These are phyloP conservation scores for Pheosia gnoma DNA, from an alignment of 2,888 invertebrate species.

Conservation along the genomic window DNA sequence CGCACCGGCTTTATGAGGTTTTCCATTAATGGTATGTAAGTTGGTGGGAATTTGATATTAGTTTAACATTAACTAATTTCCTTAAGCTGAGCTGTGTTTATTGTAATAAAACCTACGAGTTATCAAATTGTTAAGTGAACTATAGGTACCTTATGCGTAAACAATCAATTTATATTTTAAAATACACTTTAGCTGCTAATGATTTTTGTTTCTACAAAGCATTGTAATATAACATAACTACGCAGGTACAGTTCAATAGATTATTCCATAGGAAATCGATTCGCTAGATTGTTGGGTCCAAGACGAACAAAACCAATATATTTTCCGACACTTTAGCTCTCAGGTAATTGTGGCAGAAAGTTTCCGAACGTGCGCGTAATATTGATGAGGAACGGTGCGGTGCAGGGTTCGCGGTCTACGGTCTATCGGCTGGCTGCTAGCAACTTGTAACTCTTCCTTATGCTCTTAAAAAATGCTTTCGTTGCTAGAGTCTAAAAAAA, in stretches of 20 bases:
- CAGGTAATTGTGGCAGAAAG: slow-evolving; percentile 84
- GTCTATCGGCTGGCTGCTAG: slow-evolving; percentile 20
- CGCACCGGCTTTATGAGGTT: slow-evolving; percentile 39
- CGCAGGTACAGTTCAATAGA: slow-evolving; percentile 38
- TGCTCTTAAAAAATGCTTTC: slow-evolving; percentile 19
- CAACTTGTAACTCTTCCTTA: slow-evolving; percentile 25
- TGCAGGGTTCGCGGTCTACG: slow-evolving; percentile 42
- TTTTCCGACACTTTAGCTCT: slow-evolving; percentile 83
- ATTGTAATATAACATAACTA: not conserved
- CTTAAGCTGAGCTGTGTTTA: not conserved
- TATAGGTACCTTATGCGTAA: too few relatives aligned
- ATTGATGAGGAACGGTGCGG: slow-evolving; percentile 67
- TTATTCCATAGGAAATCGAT: slow-evolving; percentile 61
- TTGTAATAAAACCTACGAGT: too few relatives aligned
- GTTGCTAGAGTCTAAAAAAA: not conserved
- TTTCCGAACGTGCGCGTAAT: slow-evolving; percentile 78
- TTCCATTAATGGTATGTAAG: slow-evolving; percentile 31
- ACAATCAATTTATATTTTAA: too few relatives aligned
- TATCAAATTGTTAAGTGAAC: not conserved
- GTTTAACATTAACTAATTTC: slow-evolving; percentile 9
- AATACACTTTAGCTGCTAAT: too few relatives aligned
- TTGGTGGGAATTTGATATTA: slow-evolving; percentile 18
- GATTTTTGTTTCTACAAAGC: not conserved
- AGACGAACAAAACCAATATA: slow-evolving; percentile 80
- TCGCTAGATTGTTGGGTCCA: slow-evolving; percentile 61